Conservation (phyloP, 2,113 vertebrate genomes). For the Sylvia atricapilla region DNA sequence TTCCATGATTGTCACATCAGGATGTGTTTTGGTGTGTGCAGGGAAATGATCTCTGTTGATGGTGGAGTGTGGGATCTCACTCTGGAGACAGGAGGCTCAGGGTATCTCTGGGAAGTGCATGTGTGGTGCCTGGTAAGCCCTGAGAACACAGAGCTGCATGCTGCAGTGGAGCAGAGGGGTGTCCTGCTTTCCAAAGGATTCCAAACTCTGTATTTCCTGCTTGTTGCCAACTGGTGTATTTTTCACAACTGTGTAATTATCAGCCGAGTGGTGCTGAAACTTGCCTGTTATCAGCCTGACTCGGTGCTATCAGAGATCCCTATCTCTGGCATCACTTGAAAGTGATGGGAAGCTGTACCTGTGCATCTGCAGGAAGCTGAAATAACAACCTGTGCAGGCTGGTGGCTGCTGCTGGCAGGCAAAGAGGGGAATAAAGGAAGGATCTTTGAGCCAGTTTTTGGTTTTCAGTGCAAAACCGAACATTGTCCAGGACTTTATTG, state of each 20-base stretch:
- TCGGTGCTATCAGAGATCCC: background rate
- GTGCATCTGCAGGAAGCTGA: slow-evolving; percentile 6
- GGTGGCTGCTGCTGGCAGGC: background rate
- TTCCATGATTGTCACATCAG: background rate
- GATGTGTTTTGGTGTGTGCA: background rate
- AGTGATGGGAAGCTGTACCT: background rate
- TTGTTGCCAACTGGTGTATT: background rate
- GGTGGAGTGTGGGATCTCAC: background rate
- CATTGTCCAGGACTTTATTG: background rate
- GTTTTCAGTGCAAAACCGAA: background rate
- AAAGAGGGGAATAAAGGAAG: background rate
- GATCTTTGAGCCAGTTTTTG: background rate
- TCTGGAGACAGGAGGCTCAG: background rate
- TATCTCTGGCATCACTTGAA: slow-evolving; percentile 52
- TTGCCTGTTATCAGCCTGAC: slow-evolving; percentile 21
- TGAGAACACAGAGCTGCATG: background rate
- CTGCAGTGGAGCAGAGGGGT: background rate
- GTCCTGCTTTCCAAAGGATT: background rate
- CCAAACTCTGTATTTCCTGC: background rate
- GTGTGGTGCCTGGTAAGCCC: background rate
- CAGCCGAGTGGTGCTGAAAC: background rate
- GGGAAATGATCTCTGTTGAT: background rate
- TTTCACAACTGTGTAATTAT: slow-evolving; percentile 14
- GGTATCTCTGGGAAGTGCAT: background rate
- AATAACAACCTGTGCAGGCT: background rate